Conservation (phyloP, 2,797 vertebrate species). For the Phaenicophaeus curvirostris region DNA sequence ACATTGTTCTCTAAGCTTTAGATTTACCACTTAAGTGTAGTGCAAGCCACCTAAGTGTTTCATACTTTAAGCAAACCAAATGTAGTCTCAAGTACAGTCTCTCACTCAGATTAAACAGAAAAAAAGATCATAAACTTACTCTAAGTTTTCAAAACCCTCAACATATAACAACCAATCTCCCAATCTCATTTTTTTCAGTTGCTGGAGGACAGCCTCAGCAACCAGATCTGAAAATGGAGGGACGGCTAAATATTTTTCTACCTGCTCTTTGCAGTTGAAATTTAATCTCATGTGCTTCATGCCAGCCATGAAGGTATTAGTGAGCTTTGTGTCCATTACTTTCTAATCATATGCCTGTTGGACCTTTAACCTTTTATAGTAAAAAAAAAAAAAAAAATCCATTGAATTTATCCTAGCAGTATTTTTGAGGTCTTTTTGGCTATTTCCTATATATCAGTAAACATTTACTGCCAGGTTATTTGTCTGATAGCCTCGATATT, state of each 20-base stretch:
- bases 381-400: not conserved
- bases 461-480: not conserved
- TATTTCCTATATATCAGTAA: not conserved
- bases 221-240: not conserved
- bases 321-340: not conserved
- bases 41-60: not conserved
- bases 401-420: not conserved
- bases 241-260: not conserved
- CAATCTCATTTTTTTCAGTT: not conserved
- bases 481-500: not conserved
- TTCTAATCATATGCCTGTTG: not conserved
- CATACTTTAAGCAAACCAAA: not conserved
- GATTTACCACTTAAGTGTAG: not conserved
- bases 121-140: not conserved
- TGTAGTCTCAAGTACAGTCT: not conserved
- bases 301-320: not conserved
- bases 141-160: not conserved
- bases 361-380: not conserved
- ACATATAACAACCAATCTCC: not conserved
- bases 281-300: slow-evolving; percentile 7
- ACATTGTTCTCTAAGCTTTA: not conserved
- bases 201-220: not conserved
- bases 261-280: not conserved
- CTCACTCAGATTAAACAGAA: not conserved
- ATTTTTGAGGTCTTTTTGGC: not conserved